Base-by-base conservation (phyloP, 2,113 vertebrate genomes). In the Aphyosemion australe region DNA sequence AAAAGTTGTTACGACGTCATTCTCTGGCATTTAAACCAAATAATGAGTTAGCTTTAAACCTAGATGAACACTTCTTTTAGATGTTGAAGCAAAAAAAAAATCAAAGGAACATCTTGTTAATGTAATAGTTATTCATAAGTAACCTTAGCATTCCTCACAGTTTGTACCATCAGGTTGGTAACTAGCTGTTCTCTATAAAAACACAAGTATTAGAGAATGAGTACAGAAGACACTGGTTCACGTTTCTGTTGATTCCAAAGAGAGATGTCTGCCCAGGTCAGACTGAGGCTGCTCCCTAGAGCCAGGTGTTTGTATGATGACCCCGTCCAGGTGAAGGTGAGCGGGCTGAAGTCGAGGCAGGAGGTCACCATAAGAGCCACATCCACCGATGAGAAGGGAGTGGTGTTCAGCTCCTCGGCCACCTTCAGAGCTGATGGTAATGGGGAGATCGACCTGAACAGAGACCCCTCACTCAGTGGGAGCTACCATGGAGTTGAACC, bases 291-390 rank as follows among this genome's bases (percentile, higher is more conserved):
- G 61, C 78, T 85, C 58, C 85, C 88, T 0, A 74, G 74, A 0
- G 11, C 56, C 61, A 69, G 56, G 8, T 89, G 88, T 50, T 16
- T 88, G 31, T 88, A 75, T 0, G 86, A 88, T 2, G 74, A 88
- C 21, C 72, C 76, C 0, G 0, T 88, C 19, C 78, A 69, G 58
- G 19, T 88, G 46, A 82, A 69, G 47, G 76, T 89, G 48, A 12
- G 57, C 0, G 78, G 84, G 15, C 80, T 89, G 47, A 70, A 13
- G 55, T 63, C 80, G 0, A 62, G 16, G n/a, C 84, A 89, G 82
- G 62, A 76, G 73, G 84, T 89, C 60, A 64, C 67, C 21, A n/a
- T 89, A 65, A 78, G 14, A 64, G 85, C 82, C 70, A 69, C 34
- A 11, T 71, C 60, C 2, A 63, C 60, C 0, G 69, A 71, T 6